A percentile compares a stretch with the other conserved stretches of the same genome.
These are phyloP conservation scores for Molorchus minor DNA, from an alignment of 2,888 invertebrate species.

Conservation along the genomic window DNA sequence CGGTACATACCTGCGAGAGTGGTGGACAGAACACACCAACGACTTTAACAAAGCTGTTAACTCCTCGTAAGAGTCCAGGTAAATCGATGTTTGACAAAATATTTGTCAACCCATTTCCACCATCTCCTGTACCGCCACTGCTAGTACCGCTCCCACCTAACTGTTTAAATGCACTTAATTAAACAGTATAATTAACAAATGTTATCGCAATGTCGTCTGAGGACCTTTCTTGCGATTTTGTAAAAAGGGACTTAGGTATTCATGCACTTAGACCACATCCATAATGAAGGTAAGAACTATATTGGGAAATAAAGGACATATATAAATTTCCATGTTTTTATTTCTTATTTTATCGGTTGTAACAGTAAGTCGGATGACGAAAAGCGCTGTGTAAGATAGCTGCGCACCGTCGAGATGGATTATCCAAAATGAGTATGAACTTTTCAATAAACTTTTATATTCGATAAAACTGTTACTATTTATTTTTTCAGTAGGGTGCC, in stretches of 20 bases:
- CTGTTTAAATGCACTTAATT: constrained; percentile 30
- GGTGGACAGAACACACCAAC: constrained; percentile 59
- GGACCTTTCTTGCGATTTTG: constrained; percentile 9
- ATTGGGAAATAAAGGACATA: too few species aligned
- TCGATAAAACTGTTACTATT: too few species aligned
- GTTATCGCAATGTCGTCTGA: constrained; percentile 6
- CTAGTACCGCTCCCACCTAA: constrained; percentile 30
- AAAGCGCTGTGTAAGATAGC: too few species aligned
- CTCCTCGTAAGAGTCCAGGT: constrained; percentile 54
- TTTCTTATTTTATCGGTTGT: too few species aligned
- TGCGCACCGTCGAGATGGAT: too few species aligned
- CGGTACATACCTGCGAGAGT: constrained; percentile 59
- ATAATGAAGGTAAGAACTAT: too few species aligned
- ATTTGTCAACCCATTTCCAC: constrained; percentile 48
- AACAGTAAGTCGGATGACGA: too few species aligned
- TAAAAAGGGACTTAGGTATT: neutral
- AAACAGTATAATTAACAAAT: neutral
- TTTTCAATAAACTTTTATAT: too few species aligned
- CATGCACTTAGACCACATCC: neutral
- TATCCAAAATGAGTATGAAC: too few species aligned
- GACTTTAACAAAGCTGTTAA: constrained; percentile 58
- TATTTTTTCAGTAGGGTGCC: too few species aligned
- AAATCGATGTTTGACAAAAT: constrained; percentile 55
- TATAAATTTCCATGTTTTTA: too few species aligned
- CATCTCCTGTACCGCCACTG: constrained; percentile 43